phyloP scores from a whole-genome alignment of 2,888 invertebrate genomes.

The Panzeria rudis region DNA sequence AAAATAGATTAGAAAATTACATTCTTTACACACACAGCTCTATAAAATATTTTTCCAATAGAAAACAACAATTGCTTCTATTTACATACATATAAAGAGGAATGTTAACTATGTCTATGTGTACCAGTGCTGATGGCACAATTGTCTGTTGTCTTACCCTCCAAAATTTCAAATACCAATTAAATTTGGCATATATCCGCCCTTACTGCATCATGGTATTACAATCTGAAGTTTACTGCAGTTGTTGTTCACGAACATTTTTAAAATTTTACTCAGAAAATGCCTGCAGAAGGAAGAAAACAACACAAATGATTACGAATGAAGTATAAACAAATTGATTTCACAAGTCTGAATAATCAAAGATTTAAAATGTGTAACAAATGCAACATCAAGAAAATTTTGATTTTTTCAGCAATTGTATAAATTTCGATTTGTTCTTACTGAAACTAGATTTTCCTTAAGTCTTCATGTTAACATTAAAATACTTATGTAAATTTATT shows the following conservation, averaged over 20 bases:
- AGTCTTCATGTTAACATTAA: too few species aligned
- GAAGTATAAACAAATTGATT: conserved; percentile 56
- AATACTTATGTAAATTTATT: not conserved
- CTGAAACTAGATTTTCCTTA: too few species aligned
- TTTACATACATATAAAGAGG: not conserved
- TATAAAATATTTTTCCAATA: conserved; percentile 9
- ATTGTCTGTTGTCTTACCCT: conserved; percentile 43
- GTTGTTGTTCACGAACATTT: conserved; percentile 32
- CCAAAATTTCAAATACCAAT: conserved; percentile 13
- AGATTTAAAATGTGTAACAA: conserved; percentile 22
- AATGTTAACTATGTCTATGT: not conserved
- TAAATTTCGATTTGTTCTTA: not conserved
- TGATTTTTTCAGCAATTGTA: conserved; percentile 29
- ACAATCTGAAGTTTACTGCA: conserved; percentile 11
- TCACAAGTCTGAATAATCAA: conserved; percentile 63
- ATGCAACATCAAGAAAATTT: too few species aligned
- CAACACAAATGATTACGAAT: conserved; percentile 18
- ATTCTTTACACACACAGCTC: conserved; percentile 19
- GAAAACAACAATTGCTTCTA: conserved; percentile 35
- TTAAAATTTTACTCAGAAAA: conserved; percentile 28
- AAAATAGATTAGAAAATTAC: conserved; percentile 59
- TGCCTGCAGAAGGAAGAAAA: conserved; percentile 24
- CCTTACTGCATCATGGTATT: conserved; percentile 37
- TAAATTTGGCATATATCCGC: conserved; percentile 59
- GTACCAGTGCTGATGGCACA: conserved; percentile 13